Evolutionary conservation across 1,140 invertebrate genomes (phyloP), one percentile per base, ranked within the genome.

Genomic region (Bursaphelenchus mucronatus): DNA sequence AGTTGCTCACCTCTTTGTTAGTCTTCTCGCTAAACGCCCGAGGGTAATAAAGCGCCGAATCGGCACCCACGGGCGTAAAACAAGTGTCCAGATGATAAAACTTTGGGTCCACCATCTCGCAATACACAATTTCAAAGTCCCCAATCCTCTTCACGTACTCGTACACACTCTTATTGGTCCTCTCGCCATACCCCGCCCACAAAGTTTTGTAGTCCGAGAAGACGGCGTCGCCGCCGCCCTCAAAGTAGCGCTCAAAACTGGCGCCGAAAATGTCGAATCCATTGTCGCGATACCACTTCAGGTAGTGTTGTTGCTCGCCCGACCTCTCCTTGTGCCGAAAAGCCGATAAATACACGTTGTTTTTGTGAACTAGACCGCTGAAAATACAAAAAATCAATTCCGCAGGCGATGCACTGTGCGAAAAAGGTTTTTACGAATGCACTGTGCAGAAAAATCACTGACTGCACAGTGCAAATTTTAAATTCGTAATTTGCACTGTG

Each of bases 1-100:
- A 30, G 2, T 30, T 5, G 2, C 56, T n/a, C 41, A 79, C 73
- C 56, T 80, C 71, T 50, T 75, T 57, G 51, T 76, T 69, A 11
- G 78, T 80, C n/a, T 51, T 56, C 47, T 59, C 50, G 10, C 68
- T 67, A 41, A 80, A 80, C 10, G 78, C 78, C 8, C 63, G 62
- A 13, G 78, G 78, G 67, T 79, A 80, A 69, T 76, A 80, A 8
- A 80, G 63, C 21, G 79, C 75, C 40, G 75, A 66, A 10, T 65
- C 66, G 40, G 56, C 68, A 46, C 74, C 72, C 19, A 80, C 67
- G 3, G 78, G 78, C 49, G 69, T 68, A 52, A 80, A 75, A 45
- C 78, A 80, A 7, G 79, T 81, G 55, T 80, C 78, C 63, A 80
- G 58, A 59, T 80, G 78, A 57, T 80, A 80, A 62, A 80, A 80